Evolutionary conservation across 2,113 vertebrate species (phyloP), one percentile per base, ranked within the genome.

Genomic region (Plestiodon gilberti): DNA sequence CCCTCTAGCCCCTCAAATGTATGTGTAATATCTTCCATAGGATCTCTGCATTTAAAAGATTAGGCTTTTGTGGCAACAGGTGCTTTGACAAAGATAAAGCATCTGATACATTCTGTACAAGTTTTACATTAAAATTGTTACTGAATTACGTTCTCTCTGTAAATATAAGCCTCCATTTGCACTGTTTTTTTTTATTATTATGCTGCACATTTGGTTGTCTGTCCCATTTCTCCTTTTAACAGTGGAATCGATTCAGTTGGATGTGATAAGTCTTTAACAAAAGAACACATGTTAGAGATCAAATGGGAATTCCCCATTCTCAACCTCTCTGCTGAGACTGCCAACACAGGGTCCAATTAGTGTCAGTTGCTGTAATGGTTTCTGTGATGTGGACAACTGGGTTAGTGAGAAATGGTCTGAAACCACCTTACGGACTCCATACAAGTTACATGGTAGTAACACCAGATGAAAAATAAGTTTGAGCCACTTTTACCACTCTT

Each of bases 171-270:
- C 73, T 28, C 43, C 40, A 1, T 13, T 75, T 62, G 55, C 0
- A 35, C 18, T 83, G 9, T 5, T 78, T 69, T 33, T 28, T 65
- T 65, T 65, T 85, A 5, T 78, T 74, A 40, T 17, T 64, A 28
- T 14, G 89, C 13, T 69, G 25, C 0, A 0, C 2, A 40, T 40
- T 22, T 61, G 17, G 0, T 61, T 35, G 38, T 6, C 55, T 87
- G 35, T 78, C 80, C 61, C 52, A 52, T 20, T 88, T 88, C 73
- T 88, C 11, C 13, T 85, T 87, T 87, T 81, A 76, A 77, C 52
- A 23, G 57, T 30, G 0, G 0, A 75, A 78, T 62, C 3, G n/a
- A 30, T 23, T 70, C 55, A 1, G 83, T 71, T 81, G 70, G 10
- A 65, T 79, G 0, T 2, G 20, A 43, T 13, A 69, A 5, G 17